These are phyloP conservation scores for Microdon myrmicae DNA, from an alignment of 2,888 invertebrate species.

Conservation along the genomic window DNA sequence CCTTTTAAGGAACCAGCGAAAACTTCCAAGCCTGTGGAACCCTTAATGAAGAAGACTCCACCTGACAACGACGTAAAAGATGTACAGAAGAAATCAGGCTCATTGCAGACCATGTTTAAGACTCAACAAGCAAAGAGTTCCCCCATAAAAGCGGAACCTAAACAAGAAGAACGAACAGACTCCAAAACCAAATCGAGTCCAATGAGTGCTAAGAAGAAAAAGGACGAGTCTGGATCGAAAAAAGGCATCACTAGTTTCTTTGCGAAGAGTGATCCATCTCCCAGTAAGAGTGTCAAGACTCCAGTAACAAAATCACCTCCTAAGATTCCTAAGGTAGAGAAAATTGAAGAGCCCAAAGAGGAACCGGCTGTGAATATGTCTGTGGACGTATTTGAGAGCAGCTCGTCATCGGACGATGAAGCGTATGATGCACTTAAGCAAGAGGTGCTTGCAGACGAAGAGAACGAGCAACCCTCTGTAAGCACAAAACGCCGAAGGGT, in stretches of 20 bases:
- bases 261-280: conserved; percentile 38
- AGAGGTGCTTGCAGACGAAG: conserved; percentile 54
- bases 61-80: conserved; percentile 11
- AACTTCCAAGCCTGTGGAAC: conserved; percentile 12
- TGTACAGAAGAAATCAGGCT: conserved; percentile 41
- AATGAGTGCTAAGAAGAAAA: conserved; percentile 11
- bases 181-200: conserved; percentile 23
- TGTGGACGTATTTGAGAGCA: conserved; percentile 58
- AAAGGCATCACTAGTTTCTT: conserved; percentile 59
- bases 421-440: conserved; percentile 60
- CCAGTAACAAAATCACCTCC: conserved; percentile 52
- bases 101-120: conserved; percentile 11
- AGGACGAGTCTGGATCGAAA: conserved; percentile 33
- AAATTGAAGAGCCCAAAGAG: conserved; percentile 44
- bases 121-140: conserved; percentile 12
- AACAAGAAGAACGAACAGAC: conserved; percentile 11
- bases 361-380: conserved; percentile 56
- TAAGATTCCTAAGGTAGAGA: conserved; percentile 53
- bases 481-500: conserved; percentile 60
- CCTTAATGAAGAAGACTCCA: conserved; percentile 31
- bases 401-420: conserved; percentile 60
- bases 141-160: conserved; percentile 16
- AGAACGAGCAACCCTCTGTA: conserved; percentile 53
- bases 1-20: conserved; percentile 13
- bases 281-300: conserved; percentile 29